Base-by-base conservation (phyloP, 2,113 vertebrate species). In the Paradisaea rubra region DNA sequence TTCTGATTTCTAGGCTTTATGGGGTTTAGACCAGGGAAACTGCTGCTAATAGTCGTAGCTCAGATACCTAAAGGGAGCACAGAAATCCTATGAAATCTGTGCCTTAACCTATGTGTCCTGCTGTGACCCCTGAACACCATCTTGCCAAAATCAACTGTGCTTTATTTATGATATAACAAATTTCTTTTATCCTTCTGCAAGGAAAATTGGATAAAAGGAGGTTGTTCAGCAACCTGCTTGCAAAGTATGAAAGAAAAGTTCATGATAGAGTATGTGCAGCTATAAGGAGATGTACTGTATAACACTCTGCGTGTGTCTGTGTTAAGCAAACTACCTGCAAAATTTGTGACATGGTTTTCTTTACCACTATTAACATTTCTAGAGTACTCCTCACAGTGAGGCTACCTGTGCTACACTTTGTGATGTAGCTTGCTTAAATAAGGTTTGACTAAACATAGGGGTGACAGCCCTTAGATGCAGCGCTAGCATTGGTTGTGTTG, bases 161-260 rank as follows among this genome's bases (percentile, higher is more conserved):
- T 76, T 88, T 24, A 20, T 53, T 59, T 3, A 42, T 41, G 9
- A 10, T 52, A 18, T 68, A 76, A 59, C 5, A 54, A 42, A 63
- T 44, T 77, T 41, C 2, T 72, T 82, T 91, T 70, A 47, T 63
- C 14, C 30, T 69, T 47, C 37, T 76, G 22, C 37, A 41, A 65
- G 25, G 15, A 76, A 49, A 69, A 64, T 4, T n/a, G 3, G 24
- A 19, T 68, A 21, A 71, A 89, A 70, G 6, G 27, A 73, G 7
- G 2, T 49, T 24, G 1, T 49, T 52, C 41, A 76, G 28, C 0
- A 0, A 39, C 54, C 57, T 60, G 3, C 16, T 64, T 16, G 5
- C 7, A 44, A 78, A 56, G 9, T 31, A 19, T 3, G 4, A 28
- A 50, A 28, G 27, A 28, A 39, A 77, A 50, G 15, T 42, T 35